Conservation (phyloP, 2,113 vertebrate species). For the Sinocyclocheilus rhinocerous region DNA sequence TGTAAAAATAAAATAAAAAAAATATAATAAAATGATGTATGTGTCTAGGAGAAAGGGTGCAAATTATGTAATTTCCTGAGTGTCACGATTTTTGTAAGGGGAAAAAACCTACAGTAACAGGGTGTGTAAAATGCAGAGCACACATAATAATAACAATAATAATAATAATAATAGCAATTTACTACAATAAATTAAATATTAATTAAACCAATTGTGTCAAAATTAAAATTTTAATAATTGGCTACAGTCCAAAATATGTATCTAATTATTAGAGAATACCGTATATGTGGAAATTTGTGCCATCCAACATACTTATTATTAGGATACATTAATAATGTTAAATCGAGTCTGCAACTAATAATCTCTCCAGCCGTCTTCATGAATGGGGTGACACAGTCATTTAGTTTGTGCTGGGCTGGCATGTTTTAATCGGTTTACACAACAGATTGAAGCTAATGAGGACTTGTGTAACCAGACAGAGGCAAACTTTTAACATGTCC, state of each 20-base stretch:
- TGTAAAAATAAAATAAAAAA: neutral
- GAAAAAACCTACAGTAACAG: too few relatives aligned
- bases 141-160: neutral
- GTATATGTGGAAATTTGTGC: neutral
- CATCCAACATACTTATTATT: neutral
- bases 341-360: neutral
- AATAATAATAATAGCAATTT: neutral
- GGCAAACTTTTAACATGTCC: neutral
- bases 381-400: conserved; percentile 50
- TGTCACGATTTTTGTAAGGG: too few relatives aligned
- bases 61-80: neutral
- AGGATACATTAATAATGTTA: neutral
- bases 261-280: neutral
- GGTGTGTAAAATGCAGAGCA: too few relatives aligned
- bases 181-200: neutral
- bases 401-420: conserved; percentile 36
- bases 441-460: conserved; percentile 56
- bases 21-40: too few relatives aligned
- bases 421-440: conserved; percentile 57
- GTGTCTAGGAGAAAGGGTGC: neutral
- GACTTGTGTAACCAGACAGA: conserved; percentile 46
- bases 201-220: neutral
- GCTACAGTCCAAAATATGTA: neutral
- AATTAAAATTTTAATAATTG: too few relatives aligned
- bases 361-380: conserved; percentile 13